Evolutionary conservation across 2,888 invertebrate genomes (phyloP).

Genomic region (Papilio demoleus): DNA sequence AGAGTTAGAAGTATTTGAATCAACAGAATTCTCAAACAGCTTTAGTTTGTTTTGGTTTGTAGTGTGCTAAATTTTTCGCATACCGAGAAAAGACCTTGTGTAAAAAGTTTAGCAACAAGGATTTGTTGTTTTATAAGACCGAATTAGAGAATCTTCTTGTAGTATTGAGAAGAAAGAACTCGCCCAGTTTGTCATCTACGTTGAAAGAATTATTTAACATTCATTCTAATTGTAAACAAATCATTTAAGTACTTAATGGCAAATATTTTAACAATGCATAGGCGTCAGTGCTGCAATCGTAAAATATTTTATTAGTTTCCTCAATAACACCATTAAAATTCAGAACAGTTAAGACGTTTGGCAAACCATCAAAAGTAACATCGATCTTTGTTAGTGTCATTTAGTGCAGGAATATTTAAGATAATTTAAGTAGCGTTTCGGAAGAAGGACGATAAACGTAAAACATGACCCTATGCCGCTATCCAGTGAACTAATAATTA

Average conservation of each 20-base stretch:
- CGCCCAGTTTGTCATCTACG: not conserved
- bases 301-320: slow-evolving; percentile 31
- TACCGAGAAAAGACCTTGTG: not conserved
- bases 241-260: not conserved
- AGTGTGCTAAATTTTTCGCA: slow-evolving; percentile 30
- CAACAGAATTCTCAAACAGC: slow-evolving; percentile 35
- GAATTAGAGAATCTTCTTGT: not conserved
- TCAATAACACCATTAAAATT: slow-evolving; percentile 33
- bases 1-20: slow-evolving; percentile 28
- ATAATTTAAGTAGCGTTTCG: no score
- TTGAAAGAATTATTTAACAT: not conserved
- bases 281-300: slow-evolving; percentile 10
- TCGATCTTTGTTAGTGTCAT: slow-evolving; percentile 11
- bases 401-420: not conserved
- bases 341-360: slow-evolving; percentile 20
- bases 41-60: slow-evolving; percentile 24
- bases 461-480: no score
- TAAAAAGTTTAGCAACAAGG: not conserved
- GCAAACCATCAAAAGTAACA: slow-evolving; percentile 33
- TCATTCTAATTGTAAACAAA: not conserved
- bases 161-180: not conserved
- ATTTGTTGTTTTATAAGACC: not conserved
- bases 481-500: no score
- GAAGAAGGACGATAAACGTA: not conserved
- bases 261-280: not conserved